phyloP scores from a whole-genome alignment of 2,797 vertebrate genomes.

The Stomatorhinus walkeri region DNA sequence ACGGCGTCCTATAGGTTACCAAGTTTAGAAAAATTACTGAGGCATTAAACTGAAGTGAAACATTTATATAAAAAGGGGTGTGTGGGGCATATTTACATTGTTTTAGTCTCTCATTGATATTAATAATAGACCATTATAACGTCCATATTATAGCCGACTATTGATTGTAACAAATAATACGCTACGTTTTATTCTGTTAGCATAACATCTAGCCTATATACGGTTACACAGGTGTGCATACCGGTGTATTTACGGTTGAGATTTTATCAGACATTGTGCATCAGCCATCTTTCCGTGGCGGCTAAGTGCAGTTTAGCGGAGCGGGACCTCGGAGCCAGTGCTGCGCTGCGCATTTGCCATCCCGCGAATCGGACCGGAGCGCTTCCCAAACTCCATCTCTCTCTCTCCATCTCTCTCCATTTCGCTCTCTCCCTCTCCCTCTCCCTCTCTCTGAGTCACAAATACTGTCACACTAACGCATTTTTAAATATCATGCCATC shows the following conservation, averaged over 20 bases:
- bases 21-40: not conserved
- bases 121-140: not conserved
- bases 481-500: not conserved
- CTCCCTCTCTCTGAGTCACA: slow-evolving; percentile 6
- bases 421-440: not conserved
- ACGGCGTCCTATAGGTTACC: not conserved
- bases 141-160: not conserved
- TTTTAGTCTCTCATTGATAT: not conserved
- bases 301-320: not conserved
- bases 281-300: not conserved
- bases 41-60: not conserved
- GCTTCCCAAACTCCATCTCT: not conserved
- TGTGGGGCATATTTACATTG: not conserved
- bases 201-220: not conserved
- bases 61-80: not conserved
- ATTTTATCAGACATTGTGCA: not conserved
- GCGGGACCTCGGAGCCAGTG: not conserved
- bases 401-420: not conserved
- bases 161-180: not conserved
- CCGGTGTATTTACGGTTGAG: not conserved
- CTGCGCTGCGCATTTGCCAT: not conserved
- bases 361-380: not conserved
- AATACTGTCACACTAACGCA: not conserved
- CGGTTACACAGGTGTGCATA: not conserved
- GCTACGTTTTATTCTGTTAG: not conserved